Percentiles rank a stretch among this genome's conserved stretches.
Conservation (phyloP, 2,797 vertebrate species). For the Orientallactaga sibirica region DNA sequence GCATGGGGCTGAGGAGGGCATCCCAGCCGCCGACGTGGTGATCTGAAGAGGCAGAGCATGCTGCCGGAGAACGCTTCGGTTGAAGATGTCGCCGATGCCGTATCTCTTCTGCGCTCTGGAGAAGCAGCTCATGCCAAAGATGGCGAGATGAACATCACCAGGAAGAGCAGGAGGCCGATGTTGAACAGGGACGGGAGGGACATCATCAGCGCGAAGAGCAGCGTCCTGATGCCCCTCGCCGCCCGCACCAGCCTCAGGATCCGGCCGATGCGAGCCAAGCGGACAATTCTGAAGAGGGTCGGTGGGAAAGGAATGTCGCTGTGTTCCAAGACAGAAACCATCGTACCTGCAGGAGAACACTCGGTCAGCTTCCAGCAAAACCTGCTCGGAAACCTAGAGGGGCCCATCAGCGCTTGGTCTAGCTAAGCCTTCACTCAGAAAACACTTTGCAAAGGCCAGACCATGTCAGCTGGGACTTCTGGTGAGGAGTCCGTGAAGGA, state of each 20-base stretch:
- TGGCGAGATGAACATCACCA: slow-evolving; percentile 90
- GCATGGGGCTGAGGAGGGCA: slow-evolving; percentile 82
- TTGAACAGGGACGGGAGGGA: slow-evolving; percentile 89
- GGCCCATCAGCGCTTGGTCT: neutral
- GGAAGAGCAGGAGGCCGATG: slow-evolving; percentile 88
- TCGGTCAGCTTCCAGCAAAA: neutral
- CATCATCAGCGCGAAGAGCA: slow-evolving; percentile 89
- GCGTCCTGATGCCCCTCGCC: slow-evolving; percentile 87
- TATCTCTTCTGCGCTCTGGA: slow-evolving; percentile 47
- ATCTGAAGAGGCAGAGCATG: slow-evolving; percentile 90
- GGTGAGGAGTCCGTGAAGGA: no score
- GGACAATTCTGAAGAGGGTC: slow-evolving; percentile 85
- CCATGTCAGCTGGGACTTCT: no score
- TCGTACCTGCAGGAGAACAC: slow-evolving; percentile 63
- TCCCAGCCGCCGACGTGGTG: slow-evolving; percentile 89
- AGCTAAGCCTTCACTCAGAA: neutral
- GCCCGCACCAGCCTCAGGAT: slow-evolving; percentile 86
- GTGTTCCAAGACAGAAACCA: slow-evolving; percentile 54
- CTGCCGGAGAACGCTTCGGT: slow-evolving; percentile 86
- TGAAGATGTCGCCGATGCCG: slow-evolving; percentile 87
- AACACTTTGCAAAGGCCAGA: neutral
- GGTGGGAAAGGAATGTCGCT: slow-evolving; percentile 82
- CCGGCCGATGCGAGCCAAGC: slow-evolving; percentile 86
- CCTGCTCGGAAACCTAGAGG: neutral
- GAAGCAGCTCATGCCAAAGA: slow-evolving; percentile 89